Evolutionary conservation across 1,140 invertebrate genomes (phyloP), one percentile per base, ranked within the genome.

Genomic region (Oncopodura yosiiana): DNA sequence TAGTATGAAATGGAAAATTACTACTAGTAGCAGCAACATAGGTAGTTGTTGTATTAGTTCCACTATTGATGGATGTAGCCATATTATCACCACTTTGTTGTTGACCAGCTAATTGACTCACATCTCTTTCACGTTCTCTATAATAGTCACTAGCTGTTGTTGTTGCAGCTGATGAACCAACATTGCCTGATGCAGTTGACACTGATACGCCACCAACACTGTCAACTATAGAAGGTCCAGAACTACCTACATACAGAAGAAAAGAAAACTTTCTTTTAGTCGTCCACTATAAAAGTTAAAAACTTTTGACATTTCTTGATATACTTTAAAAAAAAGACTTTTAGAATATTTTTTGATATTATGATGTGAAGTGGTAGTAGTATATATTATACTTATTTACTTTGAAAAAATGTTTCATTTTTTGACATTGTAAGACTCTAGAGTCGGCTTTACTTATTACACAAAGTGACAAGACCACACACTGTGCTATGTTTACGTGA

Each of bases 1-100:
- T 76, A 69, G 91, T 83, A 73, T 89, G 94, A 73, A 94, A 95
- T 37, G 89, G 81, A 75, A 87, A 68, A n/a, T n/a, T n/a, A n/a
- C n/a, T n/a, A n/a, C n/a, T n/a, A 45, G 71, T 64, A 9, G 37
- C 24, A 11, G 38, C 14, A n/a, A n/a, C n/a, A n/a, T n/a, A n/a
- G n/a, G n/a, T n/a, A n/a, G n/a, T n/a, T 36, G 49, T 26, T 8
- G 8, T 34, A n/a, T 8, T 46, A 9, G 44, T 8, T 19, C 24
- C 18, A 42, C 23, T 42, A 5, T 39, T 46, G 6, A 6, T 26
- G 8, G 32, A 5, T 5, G 32, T n/a, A 14, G 23, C 32, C 2
- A 8, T 45, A 38, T 14, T 46, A 9, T 8, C 9, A n/a, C 50
- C n/a, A 18, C 26, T 14, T 34, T 53, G 44, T 12, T 2, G 45